Evolutionary conservation across 2,797 vertebrate genomes (phyloP).

Genomic region (Labeo calbasu): DNA sequence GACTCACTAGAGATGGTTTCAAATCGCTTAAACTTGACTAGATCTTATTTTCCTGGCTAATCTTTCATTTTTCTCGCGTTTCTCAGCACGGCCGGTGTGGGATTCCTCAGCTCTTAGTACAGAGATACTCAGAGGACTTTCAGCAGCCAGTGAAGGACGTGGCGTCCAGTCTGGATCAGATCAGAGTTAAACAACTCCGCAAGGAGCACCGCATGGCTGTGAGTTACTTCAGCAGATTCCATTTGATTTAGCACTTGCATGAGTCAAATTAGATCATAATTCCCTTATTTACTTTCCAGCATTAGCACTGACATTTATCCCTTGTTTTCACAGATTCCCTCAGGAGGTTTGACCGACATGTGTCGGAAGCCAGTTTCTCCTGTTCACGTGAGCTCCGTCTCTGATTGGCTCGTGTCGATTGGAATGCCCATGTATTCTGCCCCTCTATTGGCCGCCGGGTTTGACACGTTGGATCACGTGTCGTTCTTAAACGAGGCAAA

Average conservation of each 20-base stretch:
- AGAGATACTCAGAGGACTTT: slow-evolving; percentile 92
- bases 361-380: slow-evolving; percentile 87
- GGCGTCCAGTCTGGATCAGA: slow-evolving; percentile 88
- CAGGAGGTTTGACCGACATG: slow-evolving; percentile 92
- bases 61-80: slow-evolving; percentile 15
- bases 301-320: not conserved
- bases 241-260: not conserved
- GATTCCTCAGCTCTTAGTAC: slow-evolving; percentile 90
- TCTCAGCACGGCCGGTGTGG: slow-evolving; percentile 94
- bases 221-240: slow-evolving; percentile 66
- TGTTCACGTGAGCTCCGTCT: slow-evolving; percentile 81
- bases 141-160: slow-evolving; percentile 88
- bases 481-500: slow-evolving; percentile 86
- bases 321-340: slow-evolving; percentile 85
- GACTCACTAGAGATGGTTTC: slow-evolving; percentile 3
- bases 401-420: slow-evolving; percentile 93
- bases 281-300: not conserved
- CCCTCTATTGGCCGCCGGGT: slow-evolving; percentile 82
- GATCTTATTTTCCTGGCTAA: slow-evolving; percentile 22
- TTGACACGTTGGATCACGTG: slow-evolving; percentile 84
- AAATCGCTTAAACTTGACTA: not conserved
- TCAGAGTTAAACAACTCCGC: slow-evolving; percentile 90
- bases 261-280: not conserved
- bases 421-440: slow-evolving; percentile 92
- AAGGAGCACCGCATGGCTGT: slow-evolving; percentile 99